Evolutionary conservation across 2,797 vertebrate genomes (phyloP).

Genomic region (Mycteria americana): DNA sequence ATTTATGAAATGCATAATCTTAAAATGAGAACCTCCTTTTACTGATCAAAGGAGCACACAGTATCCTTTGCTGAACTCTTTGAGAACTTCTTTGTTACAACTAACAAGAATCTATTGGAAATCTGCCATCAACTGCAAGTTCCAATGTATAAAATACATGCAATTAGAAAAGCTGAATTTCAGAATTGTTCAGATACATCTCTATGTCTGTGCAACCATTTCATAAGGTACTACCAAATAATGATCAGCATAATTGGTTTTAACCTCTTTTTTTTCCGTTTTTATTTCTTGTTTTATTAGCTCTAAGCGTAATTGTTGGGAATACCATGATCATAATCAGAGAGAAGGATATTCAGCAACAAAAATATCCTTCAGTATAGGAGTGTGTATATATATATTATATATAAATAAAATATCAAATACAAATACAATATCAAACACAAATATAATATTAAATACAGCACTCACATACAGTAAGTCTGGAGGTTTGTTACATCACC

Average conservation of each 20-base stretch:
- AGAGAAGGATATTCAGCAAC: background rate
- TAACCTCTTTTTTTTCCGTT: accelerated
- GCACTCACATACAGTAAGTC: background rate
- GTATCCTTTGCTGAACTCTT: background rate
- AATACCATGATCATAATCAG: background rate
- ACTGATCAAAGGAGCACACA: background rate
- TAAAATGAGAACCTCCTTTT: background rate
- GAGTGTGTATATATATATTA: background rate
- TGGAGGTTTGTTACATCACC: background rate
- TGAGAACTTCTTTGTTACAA: background rate
- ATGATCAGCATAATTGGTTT: background rate
- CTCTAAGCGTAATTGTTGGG: background rate
- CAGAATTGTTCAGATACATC: background rate
- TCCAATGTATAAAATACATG: accelerated
- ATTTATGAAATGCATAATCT: background rate
- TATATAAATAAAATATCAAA: background rate
- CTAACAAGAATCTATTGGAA: background rate
- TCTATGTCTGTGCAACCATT: background rate
- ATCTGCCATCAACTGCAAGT: background rate
- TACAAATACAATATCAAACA: background rate
- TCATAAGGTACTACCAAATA: background rate
- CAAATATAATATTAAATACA: background rate
- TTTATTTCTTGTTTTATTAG: background rate
- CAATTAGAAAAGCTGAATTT: background rate
- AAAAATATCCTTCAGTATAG: background rate